These are phyloP conservation scores for Ischnus inquisitorius DNA, from an alignment of 2,888 invertebrate genomes.

Conservation along the genomic window DNA sequence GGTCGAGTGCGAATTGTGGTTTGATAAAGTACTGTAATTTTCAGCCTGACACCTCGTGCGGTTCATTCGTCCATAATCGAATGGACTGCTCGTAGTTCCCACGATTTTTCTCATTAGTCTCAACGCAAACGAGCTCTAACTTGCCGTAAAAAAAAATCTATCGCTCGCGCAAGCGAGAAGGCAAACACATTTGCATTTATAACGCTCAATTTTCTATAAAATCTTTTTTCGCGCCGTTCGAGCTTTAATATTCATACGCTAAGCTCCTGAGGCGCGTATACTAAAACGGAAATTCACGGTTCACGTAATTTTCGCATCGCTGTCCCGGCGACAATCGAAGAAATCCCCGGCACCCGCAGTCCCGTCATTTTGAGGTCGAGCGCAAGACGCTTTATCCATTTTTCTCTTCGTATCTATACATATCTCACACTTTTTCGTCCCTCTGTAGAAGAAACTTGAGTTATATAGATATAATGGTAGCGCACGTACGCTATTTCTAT, in stretches of 20 bases:
- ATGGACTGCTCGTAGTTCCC: too few relatives aligned
- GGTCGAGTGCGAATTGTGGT: too few relatives aligned
- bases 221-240: not conserved
- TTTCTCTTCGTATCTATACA: not conserved
- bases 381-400: conserved; percentile 34
- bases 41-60: too few relatives aligned
- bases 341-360: conserved; percentile 3
- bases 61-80: too few relatives aligned
- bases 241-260: conserved; percentile 19
- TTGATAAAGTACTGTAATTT: too few relatives aligned
- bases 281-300: not conserved
- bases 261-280: not conserved
- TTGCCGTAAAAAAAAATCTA: not conserved
- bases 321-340: conserved; percentile 16
- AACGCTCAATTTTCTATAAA: conserved; percentile 25
- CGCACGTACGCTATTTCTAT: conserved; percentile 42
- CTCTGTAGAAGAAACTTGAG: not conserved
- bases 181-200: conserved; percentile 28
- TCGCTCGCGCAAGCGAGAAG: not conserved
- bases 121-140: too few relatives aligned
- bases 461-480: not conserved
- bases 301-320: conserved; percentile 7
- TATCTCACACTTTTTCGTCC: not conserved
- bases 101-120: too few relatives aligned
- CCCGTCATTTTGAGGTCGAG: conserved; percentile 25